Evolutionary conservation across 2,797 vertebrate genomes (phyloP), one percentile per base, ranked within the genome.

Genomic region (Parambassis ranga): DNA sequence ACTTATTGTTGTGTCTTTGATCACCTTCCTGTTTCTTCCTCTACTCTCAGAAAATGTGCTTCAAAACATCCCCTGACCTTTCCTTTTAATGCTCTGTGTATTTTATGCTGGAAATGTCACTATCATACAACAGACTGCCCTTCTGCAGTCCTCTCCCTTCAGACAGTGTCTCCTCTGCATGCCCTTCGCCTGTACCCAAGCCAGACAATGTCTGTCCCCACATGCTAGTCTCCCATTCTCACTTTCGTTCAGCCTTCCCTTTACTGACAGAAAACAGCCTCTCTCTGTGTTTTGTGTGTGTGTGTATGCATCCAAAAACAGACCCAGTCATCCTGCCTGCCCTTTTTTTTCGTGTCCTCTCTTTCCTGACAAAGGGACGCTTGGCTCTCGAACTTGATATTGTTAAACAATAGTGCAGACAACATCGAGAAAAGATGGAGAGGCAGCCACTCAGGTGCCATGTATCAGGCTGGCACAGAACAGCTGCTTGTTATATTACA

Each of bases 321-420:
- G 49, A 52, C 24, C 39, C 31, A n/a, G 22, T 65, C 37, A 23
- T 19, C 11, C 14, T 23, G 15, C 19, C 37, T 57, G 7, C 7
- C 33, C 23, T 31, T 75, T 49, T 44, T 35, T 32, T 31, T n/a
- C n/a, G n/a, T n/a, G 41, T 51, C 9, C 14, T 60, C 6, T 27
- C 23, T 50, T 57, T 27, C 56, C 19, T 68, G 42, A 78, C 36
- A 71, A 71, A 59, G 10, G 13, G 16, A 10, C 35, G n/a, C 14
- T 39, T 47, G 30, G 20, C 11, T 28, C 8, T 37, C 31, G 18
- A 77, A 75, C 56, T 10, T 62, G 51, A 75, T 63, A 60, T 47
- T 51, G 18, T 19, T 2, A 26, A 70, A 66, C 56, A 74, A 61
- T 39, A 41, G 47, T 46, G 30, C 8, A 56, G 63, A 78, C 48